Evolutionary conservation across 2,113 vertebrate genomes (phyloP).

Genomic region (Talpa occidentalis): DNA sequence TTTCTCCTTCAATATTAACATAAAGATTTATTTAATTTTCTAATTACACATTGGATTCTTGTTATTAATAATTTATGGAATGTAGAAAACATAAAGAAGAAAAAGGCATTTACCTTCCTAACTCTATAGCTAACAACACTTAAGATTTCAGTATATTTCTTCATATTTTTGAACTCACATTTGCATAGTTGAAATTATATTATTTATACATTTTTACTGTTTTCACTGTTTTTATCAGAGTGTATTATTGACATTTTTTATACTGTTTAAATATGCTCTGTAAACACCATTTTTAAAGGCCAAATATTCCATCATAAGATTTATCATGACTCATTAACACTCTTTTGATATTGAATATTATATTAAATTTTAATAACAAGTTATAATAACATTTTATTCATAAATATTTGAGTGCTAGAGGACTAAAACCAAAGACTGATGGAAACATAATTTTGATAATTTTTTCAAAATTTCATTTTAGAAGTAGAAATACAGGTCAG

Average conservation of each 20-base stretch:
- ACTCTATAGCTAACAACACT: not conserved
- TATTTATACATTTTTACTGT: not conserved
- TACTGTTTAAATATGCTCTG: not conserved
- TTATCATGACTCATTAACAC: conserved; percentile 14
- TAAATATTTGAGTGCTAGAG: not conserved
- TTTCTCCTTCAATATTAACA: not conserved
- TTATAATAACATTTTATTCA: not conserved
- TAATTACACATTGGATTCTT: conserved; percentile 22
- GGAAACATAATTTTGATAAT: conserved; percentile 7
- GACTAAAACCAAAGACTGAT: no score
- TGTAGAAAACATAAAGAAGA: not conserved
- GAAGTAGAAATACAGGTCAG: not conserved
- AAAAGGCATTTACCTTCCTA: conserved; percentile 26
- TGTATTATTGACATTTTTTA: not conserved
- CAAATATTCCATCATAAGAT: not conserved
- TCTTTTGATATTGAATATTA: conserved; percentile 15
- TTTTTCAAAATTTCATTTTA: conserved; percentile 49
- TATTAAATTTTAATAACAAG: conserved; percentile 31
- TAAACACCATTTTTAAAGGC: not conserved
- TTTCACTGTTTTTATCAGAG: not conserved
- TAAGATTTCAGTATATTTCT: conserved; percentile 24
- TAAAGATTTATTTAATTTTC: conserved; percentile 47
- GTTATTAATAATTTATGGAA: not conserved
- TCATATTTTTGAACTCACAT: not conserved
- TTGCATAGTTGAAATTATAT: not conserved